Evolutionary conservation across 1,140 invertebrate species (phyloP), one percentile per base, ranked within the genome.

Genomic region (Drosophila baimaii): DNA sequence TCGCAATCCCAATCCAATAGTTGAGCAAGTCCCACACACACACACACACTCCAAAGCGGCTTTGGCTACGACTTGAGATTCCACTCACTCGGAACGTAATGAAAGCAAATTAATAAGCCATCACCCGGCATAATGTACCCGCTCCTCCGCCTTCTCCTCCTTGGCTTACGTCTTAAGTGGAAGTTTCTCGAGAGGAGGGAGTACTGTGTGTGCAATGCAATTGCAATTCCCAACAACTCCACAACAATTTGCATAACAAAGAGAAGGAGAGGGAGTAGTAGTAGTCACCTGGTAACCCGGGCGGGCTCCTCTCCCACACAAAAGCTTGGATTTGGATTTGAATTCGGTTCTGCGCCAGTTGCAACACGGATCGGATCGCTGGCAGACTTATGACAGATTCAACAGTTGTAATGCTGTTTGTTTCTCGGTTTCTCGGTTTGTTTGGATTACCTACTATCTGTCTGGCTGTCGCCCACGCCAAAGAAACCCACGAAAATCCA

Each of bases 101-200:
- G 55, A 77, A 77, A 76, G 73, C 62, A 76, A 77, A 77, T 77
- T 76, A 77, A 77, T 76, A 75, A 76, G 61, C 71, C 71, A 77
- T 76, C 72, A 76, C 44, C 54, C 73, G 64, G 49, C 65, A 71
- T 72, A 65, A 61, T 66, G 56, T 51, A 23, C 15, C 10, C 5
- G 12, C 9, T 23, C 17, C 33, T 25, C 15, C n/a, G 6, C 29
- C 23, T 19, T 10, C 23, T 23, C 23, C 29, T 41, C 52, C 61
- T 31, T 29, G 25, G 35, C 39, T 63, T 63, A 29, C 51, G 51
- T 58, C 52, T 64, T 3, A 23, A 61, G 29, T 29, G 52, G 27
- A 10, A 19, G 17, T 44, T n/a, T n/a, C 2, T 31, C 13, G 17
- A 25, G 10, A 5, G 15, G 9, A 12, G 47, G 47, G 43, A 23